phyloP scores from a whole-genome alignment of 1,140 invertebrate species.

The Zaprionus gabonicus region DNA sequence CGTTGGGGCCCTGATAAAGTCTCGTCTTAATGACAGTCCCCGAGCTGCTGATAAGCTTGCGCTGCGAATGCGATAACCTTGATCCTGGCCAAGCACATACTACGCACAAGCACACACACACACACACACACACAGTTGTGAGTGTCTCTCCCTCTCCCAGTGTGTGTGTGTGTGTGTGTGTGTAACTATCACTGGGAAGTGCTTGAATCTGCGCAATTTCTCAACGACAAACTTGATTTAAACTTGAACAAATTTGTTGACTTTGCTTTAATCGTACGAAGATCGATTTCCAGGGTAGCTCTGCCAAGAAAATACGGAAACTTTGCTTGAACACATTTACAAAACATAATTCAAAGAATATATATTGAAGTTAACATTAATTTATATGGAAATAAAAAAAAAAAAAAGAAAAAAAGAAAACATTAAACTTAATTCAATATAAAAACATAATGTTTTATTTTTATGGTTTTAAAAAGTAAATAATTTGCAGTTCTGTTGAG shows the following conservation, averaged over 20 bases:
- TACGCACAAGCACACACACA: background rate
- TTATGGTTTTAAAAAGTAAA: no score
- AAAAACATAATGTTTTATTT: no score
- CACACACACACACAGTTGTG: background rate
- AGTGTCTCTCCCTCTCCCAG: background rate
- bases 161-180: background rate
- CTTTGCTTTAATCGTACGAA: conserved; percentile 5
- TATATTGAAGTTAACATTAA: no score
- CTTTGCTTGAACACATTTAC: no score
- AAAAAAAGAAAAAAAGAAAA: no score
- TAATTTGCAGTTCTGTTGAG: no score
- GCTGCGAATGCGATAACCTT: conserved; percentile 65
- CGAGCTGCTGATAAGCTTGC: conserved; percentile 27
- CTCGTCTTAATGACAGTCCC: conserved; percentile 10
- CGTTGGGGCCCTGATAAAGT: conserved; percentile 51
- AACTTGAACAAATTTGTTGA: conserved; percentile 25
- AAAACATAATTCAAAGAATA: no score
- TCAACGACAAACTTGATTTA: conserved; percentile 24
- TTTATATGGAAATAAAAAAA: no score
- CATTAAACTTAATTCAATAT: no score
- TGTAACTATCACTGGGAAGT: conserved; percentile 24
- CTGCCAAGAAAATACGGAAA: no score
- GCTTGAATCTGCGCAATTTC: conserved; percentile 15
- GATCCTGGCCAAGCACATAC: conserved; percentile 56
- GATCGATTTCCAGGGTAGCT: background rate